Conservation (phyloP, 1,140 invertebrate genomes). For the Formica selysi region DNA sequence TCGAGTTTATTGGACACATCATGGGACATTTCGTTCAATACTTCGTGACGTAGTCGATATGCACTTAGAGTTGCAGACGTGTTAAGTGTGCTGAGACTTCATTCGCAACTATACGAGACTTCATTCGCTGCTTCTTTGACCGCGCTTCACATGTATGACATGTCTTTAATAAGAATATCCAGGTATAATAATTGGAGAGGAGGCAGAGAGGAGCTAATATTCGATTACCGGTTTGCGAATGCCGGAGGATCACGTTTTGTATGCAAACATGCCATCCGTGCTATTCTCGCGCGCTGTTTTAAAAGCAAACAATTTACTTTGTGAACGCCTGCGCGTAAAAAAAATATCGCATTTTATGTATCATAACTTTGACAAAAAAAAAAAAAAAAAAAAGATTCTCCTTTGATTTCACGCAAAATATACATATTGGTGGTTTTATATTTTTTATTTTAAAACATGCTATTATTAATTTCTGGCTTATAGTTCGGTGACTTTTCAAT, state of each 20-base stretch:
- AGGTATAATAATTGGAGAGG: slow-evolving; percentile 3
- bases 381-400: neutral
- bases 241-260: slow-evolving; percentile 33
- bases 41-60: slow-evolving; percentile 23
- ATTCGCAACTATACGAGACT: neutral
- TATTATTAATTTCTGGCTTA: neutral
- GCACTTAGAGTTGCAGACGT: neutral
- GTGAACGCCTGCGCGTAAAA: slow-evolving; percentile 9
- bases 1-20: neutral
- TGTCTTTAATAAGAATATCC: slow-evolving; percentile 11
- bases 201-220: neutral
- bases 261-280: slow-evolving; percentile 39
- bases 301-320: slow-evolving; percentile 60
- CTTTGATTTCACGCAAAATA: slow-evolving; percentile 17
- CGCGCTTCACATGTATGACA: slow-evolving; percentile 18
- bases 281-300: slow-evolving; percentile 47
- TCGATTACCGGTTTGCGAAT: slow-evolving; percentile 46
- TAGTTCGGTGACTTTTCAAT: neutral
- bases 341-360: neutral
- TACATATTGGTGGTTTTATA: no score
- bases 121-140: slow-evolving; percentile 17
- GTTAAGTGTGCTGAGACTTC: neutral
- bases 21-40: neutral
- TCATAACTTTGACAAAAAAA: slow-evolving; percentile 23
- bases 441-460: neutral